Base-by-base conservation (phyloP, 1,140 invertebrate genomes). In the Cherax destructor region DNA sequence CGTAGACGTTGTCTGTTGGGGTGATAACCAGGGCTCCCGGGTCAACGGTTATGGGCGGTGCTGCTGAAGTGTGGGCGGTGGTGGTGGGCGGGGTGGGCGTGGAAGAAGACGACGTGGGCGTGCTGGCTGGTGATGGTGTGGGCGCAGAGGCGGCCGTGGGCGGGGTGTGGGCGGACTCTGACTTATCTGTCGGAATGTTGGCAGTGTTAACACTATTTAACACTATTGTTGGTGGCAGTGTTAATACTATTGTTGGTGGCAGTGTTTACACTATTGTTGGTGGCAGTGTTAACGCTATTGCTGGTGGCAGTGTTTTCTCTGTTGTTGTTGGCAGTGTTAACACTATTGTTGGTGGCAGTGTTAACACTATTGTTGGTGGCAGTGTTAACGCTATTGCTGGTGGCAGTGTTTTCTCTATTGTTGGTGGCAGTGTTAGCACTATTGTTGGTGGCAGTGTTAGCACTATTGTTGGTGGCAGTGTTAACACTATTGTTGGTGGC, bases 1-100 rank as follows among this genome's bases (percentile, higher is more conserved):
- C 97, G 93, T 97, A 97, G 18, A 96, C 94, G 88, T 95, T 96
- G 93, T 97, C 97, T 21, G 65, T 94, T 78, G 87, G 92, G 72
- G 92, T 77, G 83, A 91, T 91, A 16, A 91, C 83, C 52, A 91
- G 88, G 2, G 74, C 81, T 69, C 83, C 91, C 1, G 83, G 69
- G 65, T 92, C 78, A 86, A 91, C 83, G n/a, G 50, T 79, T 24
- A 91, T 84, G 72, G 88, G 88, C 49, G 91, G 84, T 5, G 92
- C 56, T 10, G 74, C 24, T 5, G n/a, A 13, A 76, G 50, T 21
- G 61, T 41, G 61, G 52, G 52, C 11, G 9, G 74, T 30, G 59
- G 24, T 79, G 50, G 50, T 50, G 76, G 88, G 83, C 52, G 88
- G 24, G 21, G 72, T 41, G 50, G 88, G 65, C 61, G 49, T 30